Base-by-base conservation (phyloP, 2,888 invertebrate species). In the Oscheius sp. region DNA sequence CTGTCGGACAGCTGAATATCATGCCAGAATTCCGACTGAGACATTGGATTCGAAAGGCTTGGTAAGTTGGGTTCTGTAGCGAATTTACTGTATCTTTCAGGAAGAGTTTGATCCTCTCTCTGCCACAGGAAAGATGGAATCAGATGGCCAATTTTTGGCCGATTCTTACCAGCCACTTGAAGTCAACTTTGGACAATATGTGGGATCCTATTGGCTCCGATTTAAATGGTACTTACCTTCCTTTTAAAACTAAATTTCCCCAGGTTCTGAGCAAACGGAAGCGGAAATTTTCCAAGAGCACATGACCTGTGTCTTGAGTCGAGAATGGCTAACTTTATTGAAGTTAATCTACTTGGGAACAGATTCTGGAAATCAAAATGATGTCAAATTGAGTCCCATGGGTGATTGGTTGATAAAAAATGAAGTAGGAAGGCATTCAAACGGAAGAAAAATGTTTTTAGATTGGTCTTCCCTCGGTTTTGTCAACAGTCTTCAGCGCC, bases 271-370 rank as follows among this genome's bases (percentile, higher is more conserved):
- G 53, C 80, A 75, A 29, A 81, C 78, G 6, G 84, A 84, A 63
- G 84, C 84, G 23, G 85, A 84, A 69, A 68, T 84, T 6, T 79
- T 85, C 73, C 55, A 73, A 21, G 83, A 85, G 69, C 85, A 86
- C 69, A 77, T 85, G 76, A 78, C 79, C n/a, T 81, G 79, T 53
- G 74, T 85, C 35, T 69, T 84, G 35, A 76, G 81, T 13, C 72
- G 84, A 6, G 84, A 84, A 59, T 75, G 74, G 49, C 63, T 80
- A 16, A 58, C 46, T 18, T 73, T 81, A 25, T 69, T 76, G 46
- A 59, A 49, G 49, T 27, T 61, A 2, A 41, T 64, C 66, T 69
- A 69, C 46, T 16, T 69, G 13, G 53, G 52, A 49, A 35, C 52
- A 2, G 66, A 66, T n/a, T 35, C 35, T 9, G 35, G 35, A 9